Conservation (phyloP, 1,140 invertebrate species). For the Danaus melanippus region DNA sequence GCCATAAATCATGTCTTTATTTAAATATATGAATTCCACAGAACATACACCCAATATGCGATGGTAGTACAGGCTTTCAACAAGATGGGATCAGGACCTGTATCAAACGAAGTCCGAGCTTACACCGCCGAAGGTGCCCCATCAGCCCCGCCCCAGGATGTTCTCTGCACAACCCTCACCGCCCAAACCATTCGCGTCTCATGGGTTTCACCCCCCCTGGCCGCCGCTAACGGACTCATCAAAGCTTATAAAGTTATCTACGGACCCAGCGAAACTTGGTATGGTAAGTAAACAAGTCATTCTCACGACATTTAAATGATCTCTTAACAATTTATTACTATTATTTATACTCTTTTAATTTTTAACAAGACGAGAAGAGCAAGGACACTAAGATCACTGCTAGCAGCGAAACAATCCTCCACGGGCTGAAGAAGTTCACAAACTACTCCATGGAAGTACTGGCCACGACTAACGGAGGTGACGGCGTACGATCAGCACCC, state of each 20-base stretch:
- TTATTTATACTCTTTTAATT: neutral
- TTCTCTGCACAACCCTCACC: slow-evolving; percentile 90
- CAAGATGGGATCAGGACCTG: slow-evolving; percentile 92
- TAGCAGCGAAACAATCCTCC: slow-evolving; percentile 92
- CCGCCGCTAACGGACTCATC: slow-evolving; percentile 93
- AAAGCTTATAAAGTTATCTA: slow-evolving; percentile 98
- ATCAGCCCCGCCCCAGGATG: slow-evolving; percentile 92
- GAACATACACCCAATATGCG: slow-evolving; percentile 94
- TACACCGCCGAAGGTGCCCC: slow-evolving; percentile 95
- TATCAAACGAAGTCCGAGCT: slow-evolving; percentile 90
- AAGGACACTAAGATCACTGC: slow-evolving; percentile 93
- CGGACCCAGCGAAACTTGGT: slow-evolving; percentile 92
- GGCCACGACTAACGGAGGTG: slow-evolving; percentile 95
- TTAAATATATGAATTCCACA: slow-evolving; percentile 34
- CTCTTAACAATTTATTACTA: neutral
- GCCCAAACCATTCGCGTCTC: slow-evolving; percentile 94
- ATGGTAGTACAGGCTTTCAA: slow-evolving; percentile 97
- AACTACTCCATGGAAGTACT: slow-evolving; percentile 98
- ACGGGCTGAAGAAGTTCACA: slow-evolving; percentile 94
- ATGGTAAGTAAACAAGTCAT: slow-evolving; percentile 76
- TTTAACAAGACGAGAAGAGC: slow-evolving; percentile 84
- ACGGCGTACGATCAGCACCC: slow-evolving; percentile 91
- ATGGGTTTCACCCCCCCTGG: slow-evolving; percentile 92
- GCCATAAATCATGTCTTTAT: slow-evolving; percentile 1
- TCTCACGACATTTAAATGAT: neutral